Evolutionary conservation across 2,113 vertebrate species (phyloP), one percentile per base, ranked within the genome.

Genomic region (Siphamia tubifer): DNA sequence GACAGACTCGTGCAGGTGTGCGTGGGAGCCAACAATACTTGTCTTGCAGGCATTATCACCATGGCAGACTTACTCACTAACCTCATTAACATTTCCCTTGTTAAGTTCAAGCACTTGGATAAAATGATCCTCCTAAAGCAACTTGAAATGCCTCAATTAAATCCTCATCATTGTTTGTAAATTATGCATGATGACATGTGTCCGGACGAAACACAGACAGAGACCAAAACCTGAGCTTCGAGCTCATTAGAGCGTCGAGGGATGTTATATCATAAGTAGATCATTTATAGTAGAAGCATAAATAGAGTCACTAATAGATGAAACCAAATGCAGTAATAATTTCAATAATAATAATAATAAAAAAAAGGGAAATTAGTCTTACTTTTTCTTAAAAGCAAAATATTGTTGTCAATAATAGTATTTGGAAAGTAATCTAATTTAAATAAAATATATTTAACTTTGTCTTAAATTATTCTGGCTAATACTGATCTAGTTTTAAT

Each of bases 1-100:
- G 55, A 44, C 49, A 56, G 74, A 72, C 81, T 52, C 17, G 28
- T 79, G 85, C 75, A 87, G 85, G 89, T 84, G 54, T 87, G 87
- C 56, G 81, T 90, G 83, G 84, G 89, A 85, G 72, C 57, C 52
- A 31, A 8, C 52, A 27, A 54, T 70, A 78, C 76, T 58, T 38
- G 51, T 62, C 73, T 66, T 77, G 35, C 55, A 69, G 66, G 68
- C 67, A 61, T 68, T 63, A 63, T 44, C 71, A 54, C 71, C 58
- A 58, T 60, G 54, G 62, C 68, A 66, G 73, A 83, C 74, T 77
- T 45, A 65, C 77, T 82, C 77, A 55, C 74, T 82, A 82, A 90
- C 82, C 82, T 89, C 76, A 88, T 92, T 89, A 90, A 70, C 81
- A 86, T 90, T 64, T 88, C 77, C 83, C 67, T 85, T 80, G 84